Conservation (phyloP, 2,888 invertebrate species). For the Baccha elongata region DNA sequence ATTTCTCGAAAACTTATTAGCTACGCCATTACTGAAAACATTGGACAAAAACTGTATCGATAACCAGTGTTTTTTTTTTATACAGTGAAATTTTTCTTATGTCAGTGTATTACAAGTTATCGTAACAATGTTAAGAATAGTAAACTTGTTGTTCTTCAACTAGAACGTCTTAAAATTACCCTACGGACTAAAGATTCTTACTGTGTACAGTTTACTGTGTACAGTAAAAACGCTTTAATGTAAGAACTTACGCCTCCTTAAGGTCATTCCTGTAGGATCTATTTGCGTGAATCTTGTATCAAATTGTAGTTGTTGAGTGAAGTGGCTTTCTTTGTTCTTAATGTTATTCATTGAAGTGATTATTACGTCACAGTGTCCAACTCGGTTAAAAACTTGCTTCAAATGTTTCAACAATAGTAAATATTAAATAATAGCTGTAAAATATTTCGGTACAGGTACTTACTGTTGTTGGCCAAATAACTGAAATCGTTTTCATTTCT, state of each 20-base stretch:
- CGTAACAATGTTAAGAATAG: too few species aligned
- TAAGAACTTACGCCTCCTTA: conserved; percentile 72
- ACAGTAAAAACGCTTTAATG: too few species aligned
- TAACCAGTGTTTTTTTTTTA: too few species aligned
- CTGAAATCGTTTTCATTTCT: conserved; percentile 76
- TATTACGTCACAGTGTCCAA: conserved; percentile 78
- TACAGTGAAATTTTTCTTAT: too few species aligned
- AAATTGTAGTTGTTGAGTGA: conserved; percentile 76
- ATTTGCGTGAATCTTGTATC: conserved; percentile 78
- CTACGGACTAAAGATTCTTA: too few species aligned
- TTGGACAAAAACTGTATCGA: too few species aligned
- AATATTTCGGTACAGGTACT: conserved; percentile 37
- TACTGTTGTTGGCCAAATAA: conserved; percentile 81
- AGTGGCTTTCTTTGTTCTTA: conserved; percentile 72
- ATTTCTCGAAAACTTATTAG: too few species aligned
- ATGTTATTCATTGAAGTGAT: conserved; percentile 76
- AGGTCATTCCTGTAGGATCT: conserved; percentile 75
- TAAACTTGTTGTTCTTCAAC: too few species aligned
- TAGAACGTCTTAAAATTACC: too few species aligned
- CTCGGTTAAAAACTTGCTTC: conserved; percentile 80
- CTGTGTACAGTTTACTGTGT: too few species aligned
- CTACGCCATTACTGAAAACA: too few species aligned
- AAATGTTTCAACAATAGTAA: conserved; percentile 4
- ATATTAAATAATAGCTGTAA: not conserved
- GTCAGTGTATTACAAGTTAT: too few species aligned